Evolutionary conservation across 2,888 invertebrate species (phyloP), one percentile per base, ranked within the genome.

Genomic region (Eumerus sabulonum): DNA sequence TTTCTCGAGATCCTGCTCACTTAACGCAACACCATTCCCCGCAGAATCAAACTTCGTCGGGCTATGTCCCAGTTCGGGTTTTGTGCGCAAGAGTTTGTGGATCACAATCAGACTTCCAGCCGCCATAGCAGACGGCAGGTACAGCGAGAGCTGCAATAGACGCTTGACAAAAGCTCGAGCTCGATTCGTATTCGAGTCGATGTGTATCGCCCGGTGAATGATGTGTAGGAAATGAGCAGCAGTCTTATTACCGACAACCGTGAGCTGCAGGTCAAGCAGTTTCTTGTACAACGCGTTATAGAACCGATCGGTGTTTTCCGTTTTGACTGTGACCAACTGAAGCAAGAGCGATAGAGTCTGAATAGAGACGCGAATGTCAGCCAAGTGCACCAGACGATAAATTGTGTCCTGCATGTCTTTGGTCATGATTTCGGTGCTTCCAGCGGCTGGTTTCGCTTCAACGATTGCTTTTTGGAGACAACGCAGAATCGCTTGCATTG

Each of bases 211-310:
- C 87, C 95, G 95, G 89, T 94, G 97, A 16, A 98, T 88, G 67
- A 99, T 92, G 85, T 96, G 97, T 82, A 98, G 91, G 83, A 98
- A 92, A 82, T 97, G 92, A 0, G 96, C 94, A 0, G 94, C 93
- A 11, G 91, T 92, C 87, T 92, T 91, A 9, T 90, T 88, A 12
- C 89, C 88, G 67, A 88, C 84, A n/a, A 86, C 86, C 4, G 91
- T 90, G 66, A 96, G 87, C 66, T 94, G 93, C 0, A 95, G 91
- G 87, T 96, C 96, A 0, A 94, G 87, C 67, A 99, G 87, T 86
- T 98, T 98, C 17, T 93, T 92, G 87, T 99, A 99, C 38, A 99
- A 91, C 0, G 97, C 94, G 73, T 93, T 92, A 89, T 98, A 98
- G 90, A 94, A 97, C 0, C 89, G 86, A 83, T 89, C 88, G 0